Base-by-base conservation (phyloP, 2,797 vertebrate species). In the Iguana delicatissima region DNA sequence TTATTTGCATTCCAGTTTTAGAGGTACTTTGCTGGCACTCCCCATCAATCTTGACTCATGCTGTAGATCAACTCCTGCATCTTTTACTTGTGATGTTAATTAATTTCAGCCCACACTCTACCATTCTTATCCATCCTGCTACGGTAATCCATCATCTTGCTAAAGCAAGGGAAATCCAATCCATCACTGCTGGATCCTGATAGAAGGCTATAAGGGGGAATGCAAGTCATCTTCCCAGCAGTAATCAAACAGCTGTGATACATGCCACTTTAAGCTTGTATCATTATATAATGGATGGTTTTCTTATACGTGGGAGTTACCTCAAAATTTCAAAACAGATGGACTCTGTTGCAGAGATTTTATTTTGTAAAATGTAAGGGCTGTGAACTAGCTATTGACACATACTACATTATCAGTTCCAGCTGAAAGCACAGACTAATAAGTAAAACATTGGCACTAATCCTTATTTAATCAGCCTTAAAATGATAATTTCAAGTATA, bases 401-500 rank as follows among this genome's bases (percentile, higher is more conserved):
- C 97, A 98, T 97, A 97, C 96, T 96, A 93, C 93, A 97, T 97
- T 96, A 97, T 98, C 96, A 97, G 97, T 98, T 98, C 97, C 96
- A 97, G 97, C 89, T 97, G 97, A 97, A 97, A 95, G 96, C 96
- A 96, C 97, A 96, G 96, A 96, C 97, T 98, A 98, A 97, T 97
- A 97, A 98, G 97, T 97, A 97, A 97, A 98, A 97, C 97, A 97
- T 97, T 97, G 96, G 95, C 96, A 96, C 97, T 98, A 98, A 98
- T 98, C 96, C 97, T 96, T 97, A 97, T 97, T 98, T 98, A 98
- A 98, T 97, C 98, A 97, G 96, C 96, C 97, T 97, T 98, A 97
- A 98, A 97, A 97, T 97, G 97, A 97, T 97, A 97, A 97, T 97
- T 97, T 97, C 94, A 96, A 97, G 97, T 97, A 97, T 97, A 98